phyloP scores from a whole-genome alignment of 2,888 invertebrate genomes.

The Automeris io region DNA sequence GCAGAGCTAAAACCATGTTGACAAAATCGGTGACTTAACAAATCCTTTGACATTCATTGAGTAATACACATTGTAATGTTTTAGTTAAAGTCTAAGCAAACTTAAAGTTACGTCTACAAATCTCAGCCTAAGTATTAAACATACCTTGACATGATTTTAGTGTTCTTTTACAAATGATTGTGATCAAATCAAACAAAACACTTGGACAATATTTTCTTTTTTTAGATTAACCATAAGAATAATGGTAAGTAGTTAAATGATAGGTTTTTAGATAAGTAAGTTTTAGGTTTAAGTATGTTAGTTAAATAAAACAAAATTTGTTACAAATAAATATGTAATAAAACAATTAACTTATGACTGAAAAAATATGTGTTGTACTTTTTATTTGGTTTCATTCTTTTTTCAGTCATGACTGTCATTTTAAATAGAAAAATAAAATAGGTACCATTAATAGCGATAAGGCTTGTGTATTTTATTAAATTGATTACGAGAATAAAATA shows the following conservation, averaged over 20 bases:
- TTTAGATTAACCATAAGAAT: background rate
- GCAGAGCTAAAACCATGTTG: too few species aligned
- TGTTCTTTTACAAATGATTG: too few species aligned
- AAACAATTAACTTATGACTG: slow-evolving; percentile 62
- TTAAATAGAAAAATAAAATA: slow-evolving; percentile 2
- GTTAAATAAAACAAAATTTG: background rate
- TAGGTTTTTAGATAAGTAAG: slow-evolving; percentile 2
- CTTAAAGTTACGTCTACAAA: too few species aligned
- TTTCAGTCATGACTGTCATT: slow-evolving; percentile 70
- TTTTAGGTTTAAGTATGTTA: slow-evolving; percentile 6
- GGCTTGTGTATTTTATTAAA: background rate
- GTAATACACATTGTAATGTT: too few species aligned
- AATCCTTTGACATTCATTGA: too few species aligned
- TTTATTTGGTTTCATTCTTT: slow-evolving; percentile 35
- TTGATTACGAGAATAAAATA: too few species aligned
- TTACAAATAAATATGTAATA: background rate
- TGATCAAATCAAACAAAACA: too few species aligned
- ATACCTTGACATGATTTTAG: too few species aligned
- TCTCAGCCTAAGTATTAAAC: too few species aligned
- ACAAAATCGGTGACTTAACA: too few species aligned
- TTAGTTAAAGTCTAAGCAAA: too few species aligned
- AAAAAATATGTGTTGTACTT: slow-evolving; percentile 45
- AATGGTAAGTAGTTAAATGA: background rate
- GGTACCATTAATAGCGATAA: background rate
- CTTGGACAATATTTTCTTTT: too few species aligned